Conservation (phyloP, 2,888 invertebrate genomes). For the Andricus quercusramuli region DNA sequence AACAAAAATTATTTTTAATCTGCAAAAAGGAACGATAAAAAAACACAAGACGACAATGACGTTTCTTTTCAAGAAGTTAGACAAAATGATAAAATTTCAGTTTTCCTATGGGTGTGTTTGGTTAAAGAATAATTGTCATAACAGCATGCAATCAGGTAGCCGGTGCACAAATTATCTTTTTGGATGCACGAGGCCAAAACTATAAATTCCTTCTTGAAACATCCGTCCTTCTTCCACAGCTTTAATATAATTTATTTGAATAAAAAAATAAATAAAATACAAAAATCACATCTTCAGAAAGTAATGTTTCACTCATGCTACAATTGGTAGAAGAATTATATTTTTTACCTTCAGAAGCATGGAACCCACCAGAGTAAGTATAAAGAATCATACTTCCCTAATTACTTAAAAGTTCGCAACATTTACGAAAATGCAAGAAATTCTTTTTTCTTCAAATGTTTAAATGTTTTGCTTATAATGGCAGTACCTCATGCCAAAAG, state of each 20-base stretch:
- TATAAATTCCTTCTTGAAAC: neutral
- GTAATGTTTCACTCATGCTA: too few species aligned
- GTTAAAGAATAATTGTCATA: neutral
- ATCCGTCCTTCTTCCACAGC: neutral
- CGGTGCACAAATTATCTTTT: neutral
- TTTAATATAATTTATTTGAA: neutral
- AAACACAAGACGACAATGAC: slow-evolving; percentile 58
- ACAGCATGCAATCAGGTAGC: neutral
- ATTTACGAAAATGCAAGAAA: too few species aligned
- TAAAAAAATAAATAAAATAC: neutral
- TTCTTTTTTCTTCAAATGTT: too few species aligned
- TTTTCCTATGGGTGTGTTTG: neutral
- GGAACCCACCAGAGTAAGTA: too few species aligned
- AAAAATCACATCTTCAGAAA: neutral
- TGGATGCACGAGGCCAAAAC: neutral
- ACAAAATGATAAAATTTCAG: neutral
- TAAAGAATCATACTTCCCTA: too few species aligned
- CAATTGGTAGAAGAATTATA: too few species aligned
- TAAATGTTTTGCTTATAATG: too few species aligned
- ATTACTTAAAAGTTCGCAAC: too few species aligned
- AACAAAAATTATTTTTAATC: slow-evolving; percentile 67
- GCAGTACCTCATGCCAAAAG: too few species aligned
- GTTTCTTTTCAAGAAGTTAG: neutral
- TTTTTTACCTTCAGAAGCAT: too few species aligned
- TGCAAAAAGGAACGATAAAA: slow-evolving; percentile 61